Evolutionary conservation across 2,888 invertebrate species (phyloP).

Genomic region (Ophion costatus): DNA sequence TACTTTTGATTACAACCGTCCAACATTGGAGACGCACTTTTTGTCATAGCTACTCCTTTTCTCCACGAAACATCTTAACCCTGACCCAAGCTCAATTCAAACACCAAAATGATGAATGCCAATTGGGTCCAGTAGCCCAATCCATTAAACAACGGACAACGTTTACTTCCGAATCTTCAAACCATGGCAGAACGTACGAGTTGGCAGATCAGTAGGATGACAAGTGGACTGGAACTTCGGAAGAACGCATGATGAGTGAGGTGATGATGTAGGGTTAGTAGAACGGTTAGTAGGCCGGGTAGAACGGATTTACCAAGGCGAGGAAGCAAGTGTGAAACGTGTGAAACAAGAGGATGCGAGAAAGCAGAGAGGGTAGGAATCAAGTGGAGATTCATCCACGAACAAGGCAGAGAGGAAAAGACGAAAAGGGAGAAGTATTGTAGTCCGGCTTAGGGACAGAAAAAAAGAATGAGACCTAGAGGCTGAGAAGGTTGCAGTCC

Average conservation of each 20-base stretch:
- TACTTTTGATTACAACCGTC: too few relatives aligned
- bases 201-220: not conserved
- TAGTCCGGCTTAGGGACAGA: constrained; percentile 24
- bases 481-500: constrained; percentile 61
- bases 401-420: not conserved
- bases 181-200: not conserved
- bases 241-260: constrained; percentile 12
- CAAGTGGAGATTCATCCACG: constrained; percentile 13
- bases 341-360: constrained; percentile 62
- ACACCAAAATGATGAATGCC: not conserved
- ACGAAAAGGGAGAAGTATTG: constrained; percentile 4
- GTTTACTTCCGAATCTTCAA: constrained; percentile 75
- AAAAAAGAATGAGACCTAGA: not conserved
- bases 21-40: not conserved
- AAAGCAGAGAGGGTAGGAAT: constrained; percentile 24
- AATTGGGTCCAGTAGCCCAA: not conserved
- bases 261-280: constrained; percentile 37
- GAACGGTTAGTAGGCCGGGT: constrained; percentile 54
- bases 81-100: not conserved
- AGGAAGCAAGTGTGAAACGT: constrained; percentile 7
- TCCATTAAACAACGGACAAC: constrained; percentile 76
- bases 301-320: constrained; percentile 52
- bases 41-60: not conserved
- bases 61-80: not conserved
- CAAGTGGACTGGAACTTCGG: not conserved